Base-by-base conservation (phyloP, 2,797 vertebrate genomes). In the Natrix natrix region DNA sequence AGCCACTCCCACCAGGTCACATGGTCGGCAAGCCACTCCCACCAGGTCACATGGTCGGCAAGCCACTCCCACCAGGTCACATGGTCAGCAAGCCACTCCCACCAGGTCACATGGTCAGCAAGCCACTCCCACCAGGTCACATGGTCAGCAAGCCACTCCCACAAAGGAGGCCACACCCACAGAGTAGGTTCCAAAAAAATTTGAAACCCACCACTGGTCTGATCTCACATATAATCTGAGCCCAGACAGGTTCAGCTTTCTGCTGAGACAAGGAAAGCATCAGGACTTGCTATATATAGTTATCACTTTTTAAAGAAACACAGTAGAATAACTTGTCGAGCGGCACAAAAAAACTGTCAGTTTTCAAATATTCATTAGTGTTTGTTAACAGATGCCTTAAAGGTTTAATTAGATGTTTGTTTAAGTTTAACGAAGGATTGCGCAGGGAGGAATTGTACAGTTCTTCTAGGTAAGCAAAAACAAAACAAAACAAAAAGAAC, bases 351-450 rank as follows among this genome's bases (percentile, higher is more conserved):
- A 74, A 52, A 63, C 3, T 28, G 13, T 32, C 24, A 22, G 60
- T 54, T 91, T 89, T 90, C 55, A 90, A 92, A 92, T 94, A 52
- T 43, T 86, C 56, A 0, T 59, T 37, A 2, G 0, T 59, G 0
- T 92, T 78, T 69, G 66, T 28, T 92, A 92, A 88, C 5, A 90
- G 94, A 20, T 66, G 6, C 91, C 60, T 88, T 10, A 57, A 91
- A 92, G 43, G 87, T 43, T 32, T 78, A 57, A 91, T 92, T 26
- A 92, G 91, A 90, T 52, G 4, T 91, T 37, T 61, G 3, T 93
- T 95, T 94, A 93, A 91, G 48, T 37, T 52, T 52, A 91, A 90
- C 2, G 86, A 87, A 55, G 37, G 13, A 88, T 12, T 1, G 91
- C 37, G n/a, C 91, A 28, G 57, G 89, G 0, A 91, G 16, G n/a